Percentiles rank a stretch among this genome's conserved stretches.
Conservation (phyloP, 1,140 invertebrate species). For the Formica exsecta region DNA sequence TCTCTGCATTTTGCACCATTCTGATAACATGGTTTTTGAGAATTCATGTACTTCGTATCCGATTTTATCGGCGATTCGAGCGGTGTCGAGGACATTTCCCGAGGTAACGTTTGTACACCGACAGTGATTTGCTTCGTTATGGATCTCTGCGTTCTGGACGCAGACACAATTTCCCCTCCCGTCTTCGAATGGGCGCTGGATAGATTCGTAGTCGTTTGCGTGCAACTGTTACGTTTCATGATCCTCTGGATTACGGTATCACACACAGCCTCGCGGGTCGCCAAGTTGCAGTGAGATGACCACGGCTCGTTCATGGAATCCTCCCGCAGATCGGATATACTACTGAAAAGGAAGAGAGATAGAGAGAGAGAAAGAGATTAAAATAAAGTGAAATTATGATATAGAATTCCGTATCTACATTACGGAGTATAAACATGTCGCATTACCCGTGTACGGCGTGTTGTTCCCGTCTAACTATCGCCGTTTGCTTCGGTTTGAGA, state of each 20-base stretch:
- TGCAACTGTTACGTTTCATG: conserved; percentile 82
- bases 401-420: neutral
- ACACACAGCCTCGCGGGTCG: conserved; percentile 70
- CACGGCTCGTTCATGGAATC: conserved; percentile 79
- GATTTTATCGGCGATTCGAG: conserved; percentile 39
- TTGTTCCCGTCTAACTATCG: conserved; percentile 35
- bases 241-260: conserved; percentile 68
- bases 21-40: neutral
- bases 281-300: conserved; percentile 85
- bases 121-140: conserved; percentile 68
- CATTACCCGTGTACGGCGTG: conserved; percentile 29
- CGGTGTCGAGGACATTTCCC: conserved; percentile 15
- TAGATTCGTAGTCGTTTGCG: conserved; percentile 78
- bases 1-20: conserved; percentile 55
- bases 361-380: neutral
- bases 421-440: neutral
- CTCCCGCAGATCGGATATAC: conserved; percentile 47
- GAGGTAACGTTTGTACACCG: conserved; percentile 74
- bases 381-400: neutral
- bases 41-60: conserved; percentile 8
- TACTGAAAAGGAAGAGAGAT: conserved; percentile 26
- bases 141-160: conserved; percentile 49
- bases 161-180: conserved; percentile 81
- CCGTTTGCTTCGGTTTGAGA: conserved; percentile 66
- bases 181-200: conserved; percentile 79